Base-by-base conservation (phyloP, 2,888 invertebrate species). In the Hymenopus coronatus region DNA sequence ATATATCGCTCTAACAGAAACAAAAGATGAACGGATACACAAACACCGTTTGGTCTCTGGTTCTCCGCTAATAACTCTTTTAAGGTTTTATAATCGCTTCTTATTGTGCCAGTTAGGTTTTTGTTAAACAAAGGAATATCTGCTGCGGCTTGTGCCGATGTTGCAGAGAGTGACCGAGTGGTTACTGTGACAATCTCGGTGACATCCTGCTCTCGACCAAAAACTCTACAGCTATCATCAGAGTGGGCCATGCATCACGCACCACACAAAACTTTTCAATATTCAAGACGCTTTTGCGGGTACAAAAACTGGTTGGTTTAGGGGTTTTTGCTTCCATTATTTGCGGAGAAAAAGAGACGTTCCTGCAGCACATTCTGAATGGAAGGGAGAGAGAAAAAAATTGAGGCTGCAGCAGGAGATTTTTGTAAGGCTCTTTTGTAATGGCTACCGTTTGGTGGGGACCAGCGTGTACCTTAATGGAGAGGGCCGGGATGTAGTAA, bases 291-390 rank as follows among this genome's bases (percentile, higher is more conserved):
- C 70, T 81, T 54, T 54, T 70, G 54, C 70, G 54, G 86, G 54
- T 28, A 86, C 86, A 86, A 86, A 86, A 86, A 86, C 86, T 86
- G 86, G 86, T 86, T 86, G 86, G 86, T 86, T 86, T 86, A 86
- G 86, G 81, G 86, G 86, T 86, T 86, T 86, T 81, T 86, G 81
- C 81, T 28, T 28, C 86, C 81, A 81, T 86, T 86, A 86, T 86
- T 54, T 27, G 54, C 54, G 54, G 28, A 81, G 81, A 81, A 86
- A 20, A 54, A 54, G 54, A 85, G 27, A 15, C 28, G 40, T 46
- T 85, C 54, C 54, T 70, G 54, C 54, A 70, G 54, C 20, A 70
- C 15, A 70, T 20, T 70, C 54, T 70, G 54, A 70, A 70, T 20
- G 54, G 54, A 70, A 70, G 54, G 54, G 81, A 81, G 81, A 85